These are phyloP conservation scores for Chauna torquata DNA, from an alignment of 2,113 vertebrate species.

Conservation along the genomic window DNA sequence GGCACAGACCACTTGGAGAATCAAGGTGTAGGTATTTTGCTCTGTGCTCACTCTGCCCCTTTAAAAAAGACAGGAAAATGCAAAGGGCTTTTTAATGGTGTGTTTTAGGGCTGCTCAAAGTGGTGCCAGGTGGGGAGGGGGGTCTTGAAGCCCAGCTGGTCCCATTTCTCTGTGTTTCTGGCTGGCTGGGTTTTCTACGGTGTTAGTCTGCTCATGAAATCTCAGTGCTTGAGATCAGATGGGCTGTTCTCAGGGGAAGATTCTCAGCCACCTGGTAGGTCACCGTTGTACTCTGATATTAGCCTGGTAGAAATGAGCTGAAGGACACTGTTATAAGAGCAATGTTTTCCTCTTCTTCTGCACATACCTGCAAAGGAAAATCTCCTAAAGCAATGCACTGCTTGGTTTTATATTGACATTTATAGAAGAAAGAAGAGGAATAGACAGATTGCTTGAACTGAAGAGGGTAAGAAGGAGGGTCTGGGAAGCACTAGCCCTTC, in stretches of 20 bases:
- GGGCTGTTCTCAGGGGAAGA: not conserved
- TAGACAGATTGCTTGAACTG: not conserved
- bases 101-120: not conserved
- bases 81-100: not conserved
- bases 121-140: not conserved
- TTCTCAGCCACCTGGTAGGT: not conserved
- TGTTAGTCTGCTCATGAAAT: not conserved
- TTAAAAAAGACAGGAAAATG: not conserved
- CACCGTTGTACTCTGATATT: not conserved
- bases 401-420: not conserved
- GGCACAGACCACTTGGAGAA: not conserved
- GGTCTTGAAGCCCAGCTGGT: not conserved
- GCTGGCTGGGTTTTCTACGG: not conserved
- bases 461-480: not conserved
- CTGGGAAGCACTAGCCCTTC: not conserved
- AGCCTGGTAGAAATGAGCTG: not conserved
- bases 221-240: not conserved
- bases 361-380: not conserved
- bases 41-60: not conserved
- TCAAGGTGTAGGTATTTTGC: not conserved
- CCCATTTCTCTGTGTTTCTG: not conserved
- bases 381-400: not conserved
- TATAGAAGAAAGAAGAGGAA: not conserved
- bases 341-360: not conserved
- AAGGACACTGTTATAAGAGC: not conserved